A percentile compares a stretch with the other conserved stretches of the same genome.
Evolutionary conservation across 2,888 invertebrate species (phyloP).

Genomic region (Stenichneumon culpator): DNA sequence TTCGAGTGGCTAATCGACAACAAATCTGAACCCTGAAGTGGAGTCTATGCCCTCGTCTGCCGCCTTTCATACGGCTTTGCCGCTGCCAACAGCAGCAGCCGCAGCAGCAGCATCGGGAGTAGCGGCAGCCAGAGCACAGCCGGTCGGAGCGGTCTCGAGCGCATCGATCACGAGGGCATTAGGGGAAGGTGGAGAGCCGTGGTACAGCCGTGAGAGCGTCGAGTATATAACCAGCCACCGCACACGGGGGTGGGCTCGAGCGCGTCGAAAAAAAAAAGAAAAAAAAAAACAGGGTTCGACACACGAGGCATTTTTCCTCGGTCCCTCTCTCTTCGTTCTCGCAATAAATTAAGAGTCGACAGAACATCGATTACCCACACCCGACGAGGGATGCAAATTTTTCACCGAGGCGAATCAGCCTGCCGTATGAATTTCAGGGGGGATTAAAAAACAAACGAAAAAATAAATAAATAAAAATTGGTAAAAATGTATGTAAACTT

Average conservation of each 20-base stretch:
- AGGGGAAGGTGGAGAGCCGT: slow-evolving; percentile 55
- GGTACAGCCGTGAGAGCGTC: slow-evolving; percentile 27
- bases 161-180: slow-evolving; percentile 74
- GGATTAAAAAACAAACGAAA: not conserved
- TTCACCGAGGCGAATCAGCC: slow-evolving; percentile 36
- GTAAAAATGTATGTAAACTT: not conserved
- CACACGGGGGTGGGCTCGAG: not conserved
- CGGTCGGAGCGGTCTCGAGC: slow-evolving; percentile 62
- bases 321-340: slow-evolving; percentile 53
- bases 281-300: slow-evolving; percentile 59
- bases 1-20: slow-evolving; percentile 76
- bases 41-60: slow-evolving; percentile 70
- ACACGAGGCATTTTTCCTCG: slow-evolving; percentile 3
- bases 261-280: not conserved
- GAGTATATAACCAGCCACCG: slow-evolving; percentile 15
- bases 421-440: not conserved
- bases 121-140: slow-evolving; percentile 53
- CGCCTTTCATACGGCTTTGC: slow-evolving; percentile 70
- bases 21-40: slow-evolving; percentile 77
- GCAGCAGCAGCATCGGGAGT: slow-evolving; percentile 34
- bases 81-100: slow-evolving; percentile 61
- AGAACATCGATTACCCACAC: slow-evolving; percentile 69
- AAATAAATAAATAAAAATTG: slow-evolving; percentile 15
- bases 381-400: slow-evolving; percentile 68
- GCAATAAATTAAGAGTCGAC: slow-evolving; percentile 70